Base-by-base conservation (phyloP, 2,888 invertebrate species). In the Himalopsyche kuldschensis region DNA sequence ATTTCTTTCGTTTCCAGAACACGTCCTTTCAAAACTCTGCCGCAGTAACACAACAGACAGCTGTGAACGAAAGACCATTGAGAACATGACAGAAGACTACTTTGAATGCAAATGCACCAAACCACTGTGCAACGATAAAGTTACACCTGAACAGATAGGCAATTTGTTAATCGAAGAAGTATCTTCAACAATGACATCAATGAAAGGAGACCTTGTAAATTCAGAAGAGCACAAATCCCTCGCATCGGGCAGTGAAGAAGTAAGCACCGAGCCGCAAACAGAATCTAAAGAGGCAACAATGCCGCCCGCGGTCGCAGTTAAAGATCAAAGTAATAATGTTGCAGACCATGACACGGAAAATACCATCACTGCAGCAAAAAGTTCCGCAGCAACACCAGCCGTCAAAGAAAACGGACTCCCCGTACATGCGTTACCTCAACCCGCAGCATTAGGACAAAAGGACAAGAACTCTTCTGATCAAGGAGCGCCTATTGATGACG, bases 401-500 rank as follows among this genome's bases (percentile, higher is more conserved):
- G 55, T 32, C 30, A 80, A 80, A 41, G 47, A 82, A 6, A 82
- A 81, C 6, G 82, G 63, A 17, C 79, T 81, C 17, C 46, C 83
- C 4, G 80, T 55, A 77, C 86, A 85, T 46, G 48, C 84, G 17
- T 48, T 85, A 32, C 86, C 86, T n/a, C 77, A 78, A 8, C 85
- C 86, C 8, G 85, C 84, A 55, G 86, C 86, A 10, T 78, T 86
- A 46, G 86, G 86, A 78, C 86, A 86, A 83, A 83, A 86, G 76
- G 75, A 85, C 41, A 84, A 82, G 17, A 86, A 80, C 48, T 76
- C 84, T n/a, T 32, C 75, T 5, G 55, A 81, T 41, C 82, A 86
- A 48, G 86, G 86, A 75, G 86, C 85, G 15, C 86, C 86, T 3
- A 85, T 86, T 0, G 86, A 86, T 55, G 86, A 86, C 78, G 86